phyloP scores from a whole-genome alignment of 1,140 invertebrate species.

The Argopecten irradians region DNA sequence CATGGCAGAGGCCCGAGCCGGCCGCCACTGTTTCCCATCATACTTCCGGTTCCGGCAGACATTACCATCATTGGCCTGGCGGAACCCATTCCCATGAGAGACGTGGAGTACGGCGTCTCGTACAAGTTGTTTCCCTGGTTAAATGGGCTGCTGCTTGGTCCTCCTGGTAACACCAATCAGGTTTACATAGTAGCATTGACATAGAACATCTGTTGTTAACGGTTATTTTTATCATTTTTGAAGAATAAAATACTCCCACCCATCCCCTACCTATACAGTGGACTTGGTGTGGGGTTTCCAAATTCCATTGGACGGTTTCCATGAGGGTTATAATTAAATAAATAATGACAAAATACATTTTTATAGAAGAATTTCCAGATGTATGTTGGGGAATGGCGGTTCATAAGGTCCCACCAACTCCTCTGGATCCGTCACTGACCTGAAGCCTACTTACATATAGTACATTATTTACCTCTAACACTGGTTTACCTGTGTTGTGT shows the following conservation, averaged over 20 bases:
- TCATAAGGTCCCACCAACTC: not conserved
- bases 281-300: not conserved
- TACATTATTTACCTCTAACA: not conserved
- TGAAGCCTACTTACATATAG: not conserved
- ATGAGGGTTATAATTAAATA: too few species aligned
- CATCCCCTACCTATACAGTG: not conserved
- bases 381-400: too few species aligned
- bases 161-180: not conserved
- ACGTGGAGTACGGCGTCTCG: constrained; percentile 41
- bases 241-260: too few species aligned
- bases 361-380: too few species aligned
- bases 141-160: constrained; percentile 31
- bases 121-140: constrained; percentile 46
- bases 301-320: not conserved
- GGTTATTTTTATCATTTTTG: not conserved
- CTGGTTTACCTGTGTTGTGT: not conserved
- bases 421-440: not conserved
- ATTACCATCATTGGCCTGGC: constrained; percentile 24
- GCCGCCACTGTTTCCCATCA: not conserved
- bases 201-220: not conserved
- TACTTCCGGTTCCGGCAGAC: constrained; percentile 9
- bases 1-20: constrained; percentile 26
- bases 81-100: constrained; percentile 2
- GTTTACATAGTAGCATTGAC: not conserved
- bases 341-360: too few species aligned